Evolutionary conservation across 2,888 invertebrate genomes (phyloP).

Genomic region (Microctonus aethiopoides): DNA sequence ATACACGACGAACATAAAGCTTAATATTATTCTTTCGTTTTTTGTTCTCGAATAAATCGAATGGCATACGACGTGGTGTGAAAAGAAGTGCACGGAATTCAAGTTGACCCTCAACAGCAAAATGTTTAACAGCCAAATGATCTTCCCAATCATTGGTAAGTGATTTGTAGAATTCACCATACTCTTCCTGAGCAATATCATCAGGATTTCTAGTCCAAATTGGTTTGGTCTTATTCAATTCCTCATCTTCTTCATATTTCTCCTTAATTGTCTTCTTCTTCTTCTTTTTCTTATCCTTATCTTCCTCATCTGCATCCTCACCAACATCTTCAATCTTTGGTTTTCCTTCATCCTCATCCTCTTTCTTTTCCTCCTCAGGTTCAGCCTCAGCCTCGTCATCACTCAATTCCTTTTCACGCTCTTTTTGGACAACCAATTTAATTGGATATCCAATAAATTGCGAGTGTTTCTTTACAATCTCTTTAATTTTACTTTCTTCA

Average conservation of each 20-base stretch:
- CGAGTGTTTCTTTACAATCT: constrained; percentile 98
- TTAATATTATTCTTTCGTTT: constrained; percentile 99
- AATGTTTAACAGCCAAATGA: constrained; percentile 95
- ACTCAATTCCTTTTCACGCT: constrained; percentile 95
- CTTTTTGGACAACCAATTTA: constrained; percentile 93
- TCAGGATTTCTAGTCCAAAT: constrained; percentile 98
- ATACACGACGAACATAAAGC: constrained; percentile 95
- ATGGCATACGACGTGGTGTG: constrained; percentile 92
- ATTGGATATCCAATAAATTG: constrained; percentile 99
- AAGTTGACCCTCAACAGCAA: constrained; percentile 92
- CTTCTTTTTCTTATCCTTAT: constrained; percentile 77
- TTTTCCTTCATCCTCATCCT: constrained; percentile 71
- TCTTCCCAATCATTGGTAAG: constrained; percentile 99
- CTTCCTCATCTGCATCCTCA: constrained; percentile 80
- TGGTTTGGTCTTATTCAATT: constrained; percentile 97
- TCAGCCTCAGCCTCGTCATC: constrained; percentile 86
- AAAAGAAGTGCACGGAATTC: constrained; percentile 95
- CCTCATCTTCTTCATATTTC: constrained; percentile 98
- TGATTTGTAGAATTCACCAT: constrained; percentile 98
- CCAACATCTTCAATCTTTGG: constrained; percentile 80
- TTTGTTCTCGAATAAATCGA: constrained; percentile 98
- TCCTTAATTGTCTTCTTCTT: constrained; percentile 98
- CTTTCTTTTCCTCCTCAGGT: constrained; percentile 77
- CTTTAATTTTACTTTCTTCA: constrained; percentile 95
- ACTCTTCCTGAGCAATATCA: constrained; percentile 95